Evolutionary conservation across 2,797 vertebrate genomes (phyloP).

Genomic region (Vireo griseus): DNA sequence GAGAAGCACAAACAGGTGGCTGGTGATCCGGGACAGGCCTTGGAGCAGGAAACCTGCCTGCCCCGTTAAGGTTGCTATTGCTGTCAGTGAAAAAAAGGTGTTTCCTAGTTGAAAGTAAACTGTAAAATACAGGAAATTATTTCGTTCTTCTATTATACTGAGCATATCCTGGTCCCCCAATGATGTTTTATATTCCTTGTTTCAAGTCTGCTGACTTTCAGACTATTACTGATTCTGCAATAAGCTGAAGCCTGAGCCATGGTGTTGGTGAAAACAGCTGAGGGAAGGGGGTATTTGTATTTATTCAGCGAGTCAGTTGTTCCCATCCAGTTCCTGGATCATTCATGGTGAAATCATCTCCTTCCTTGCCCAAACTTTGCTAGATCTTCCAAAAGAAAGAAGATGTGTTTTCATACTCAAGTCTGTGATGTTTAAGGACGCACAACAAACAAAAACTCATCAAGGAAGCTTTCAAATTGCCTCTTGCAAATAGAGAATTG

Average conservation of each 20-base stretch:
- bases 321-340: background rate
- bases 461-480: background rate
- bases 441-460: background rate
- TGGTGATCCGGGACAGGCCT: background rate
- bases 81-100: background rate
- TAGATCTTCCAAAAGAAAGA: background rate
- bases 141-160: background rate
- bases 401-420: background rate
- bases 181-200: background rate
- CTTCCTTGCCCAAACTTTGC: background rate
- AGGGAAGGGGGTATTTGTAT: background rate
- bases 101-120: background rate
- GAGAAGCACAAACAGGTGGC: background rate
- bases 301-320: background rate
- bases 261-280: background rate
- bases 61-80: background rate
- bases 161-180: background rate
- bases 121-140: background rate
- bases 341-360: background rate
- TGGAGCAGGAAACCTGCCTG: background rate
- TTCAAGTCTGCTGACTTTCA: background rate
- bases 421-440: background rate
- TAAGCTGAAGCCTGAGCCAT: background rate
- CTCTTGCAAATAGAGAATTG: background rate
- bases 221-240: background rate